These are phyloP conservation scores for Chaetoderma sp. DNA, from an alignment of 2,888 invertebrate genomes.

Conservation along the genomic window DNA sequence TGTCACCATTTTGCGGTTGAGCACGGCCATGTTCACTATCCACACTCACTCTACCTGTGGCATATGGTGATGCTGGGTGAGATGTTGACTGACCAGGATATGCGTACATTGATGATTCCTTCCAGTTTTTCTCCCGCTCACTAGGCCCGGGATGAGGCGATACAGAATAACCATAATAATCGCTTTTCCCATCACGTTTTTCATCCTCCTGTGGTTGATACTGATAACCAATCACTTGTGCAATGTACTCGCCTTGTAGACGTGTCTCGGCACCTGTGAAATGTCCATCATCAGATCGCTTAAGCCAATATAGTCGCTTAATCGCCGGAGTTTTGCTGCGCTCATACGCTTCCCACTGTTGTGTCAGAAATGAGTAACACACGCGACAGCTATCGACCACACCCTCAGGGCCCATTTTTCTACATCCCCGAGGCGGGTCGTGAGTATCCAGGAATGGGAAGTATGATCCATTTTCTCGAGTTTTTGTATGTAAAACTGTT, in stretches of 20 bases:
- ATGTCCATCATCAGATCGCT: constrained; percentile 89
- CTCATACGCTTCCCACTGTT: constrained; percentile 94
- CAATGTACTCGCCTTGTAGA: constrained; percentile 91
- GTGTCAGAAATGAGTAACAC: constrained; percentile 86
- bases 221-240: constrained; percentile 79
- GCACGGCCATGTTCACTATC: constrained; percentile 7
- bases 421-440: constrained; percentile 82
- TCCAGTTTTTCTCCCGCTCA: too few relatives aligned
- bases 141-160: background rate
- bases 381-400: constrained; percentile 83
- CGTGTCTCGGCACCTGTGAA: constrained; percentile 80
- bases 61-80: background rate
- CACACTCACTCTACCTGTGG: constrained; percentile 32
- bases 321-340: constrained; percentile 85
- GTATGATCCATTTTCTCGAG: constrained; percentile 74
- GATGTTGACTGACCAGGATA: background rate
- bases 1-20: constrained; percentile 29
- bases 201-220: constrained; percentile 48
- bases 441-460: constrained; percentile 93
- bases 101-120: too few relatives aligned
- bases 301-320: constrained; percentile 92
- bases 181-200: background rate
- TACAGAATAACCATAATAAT: background rate
- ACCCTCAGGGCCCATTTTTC: constrained; percentile 66
- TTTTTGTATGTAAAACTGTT: constrained; percentile 43